phyloP scores from a whole-genome alignment of 2,797 vertebrate species.

The Tokudaia tokunoshimensis region DNA sequence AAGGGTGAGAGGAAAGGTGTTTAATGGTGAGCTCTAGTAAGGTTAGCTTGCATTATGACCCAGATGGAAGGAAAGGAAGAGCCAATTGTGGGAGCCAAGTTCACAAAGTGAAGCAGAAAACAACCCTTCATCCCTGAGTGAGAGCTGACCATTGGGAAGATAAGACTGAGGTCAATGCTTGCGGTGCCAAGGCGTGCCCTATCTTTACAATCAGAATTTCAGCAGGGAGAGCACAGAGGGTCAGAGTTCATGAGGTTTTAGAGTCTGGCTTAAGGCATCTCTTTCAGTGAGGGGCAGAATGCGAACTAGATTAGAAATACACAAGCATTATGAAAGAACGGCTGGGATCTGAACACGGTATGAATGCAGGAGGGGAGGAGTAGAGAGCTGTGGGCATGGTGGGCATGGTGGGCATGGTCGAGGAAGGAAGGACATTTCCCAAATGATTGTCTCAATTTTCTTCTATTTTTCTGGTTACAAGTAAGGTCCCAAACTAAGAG shows the following conservation, averaged over 20 bases:
- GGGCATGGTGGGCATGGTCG: too few relatives aligned
- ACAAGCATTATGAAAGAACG: neutral
- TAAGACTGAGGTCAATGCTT: neutral
- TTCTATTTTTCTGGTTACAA: neutral
- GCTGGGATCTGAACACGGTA: neutral
- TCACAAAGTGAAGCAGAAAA: neutral
- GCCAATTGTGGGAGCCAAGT: neutral
- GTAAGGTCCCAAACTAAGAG: neutral
- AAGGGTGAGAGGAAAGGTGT: neutral
- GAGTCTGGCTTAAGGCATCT: conserved; percentile 9
- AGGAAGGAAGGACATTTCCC: neutral
- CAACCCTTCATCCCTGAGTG: neutral
- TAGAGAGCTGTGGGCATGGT: neutral
- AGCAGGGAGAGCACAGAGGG: neutral
- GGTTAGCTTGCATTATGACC: neutral
- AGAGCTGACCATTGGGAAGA: neutral
- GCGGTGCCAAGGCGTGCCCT: neutral
- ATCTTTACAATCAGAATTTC: neutral
- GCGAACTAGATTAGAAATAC: neutral
- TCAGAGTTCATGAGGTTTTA: neutral
- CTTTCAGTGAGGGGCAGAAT: neutral
- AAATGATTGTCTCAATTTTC: neutral
- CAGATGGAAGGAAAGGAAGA: neutral
- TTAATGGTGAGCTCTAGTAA: neutral
- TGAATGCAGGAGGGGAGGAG: too few relatives aligned